Percentiles rank a stretch among this genome's conserved stretches.
Conservation (phyloP, 1,140 invertebrate species). For the Drosophila neocordata region DNA sequence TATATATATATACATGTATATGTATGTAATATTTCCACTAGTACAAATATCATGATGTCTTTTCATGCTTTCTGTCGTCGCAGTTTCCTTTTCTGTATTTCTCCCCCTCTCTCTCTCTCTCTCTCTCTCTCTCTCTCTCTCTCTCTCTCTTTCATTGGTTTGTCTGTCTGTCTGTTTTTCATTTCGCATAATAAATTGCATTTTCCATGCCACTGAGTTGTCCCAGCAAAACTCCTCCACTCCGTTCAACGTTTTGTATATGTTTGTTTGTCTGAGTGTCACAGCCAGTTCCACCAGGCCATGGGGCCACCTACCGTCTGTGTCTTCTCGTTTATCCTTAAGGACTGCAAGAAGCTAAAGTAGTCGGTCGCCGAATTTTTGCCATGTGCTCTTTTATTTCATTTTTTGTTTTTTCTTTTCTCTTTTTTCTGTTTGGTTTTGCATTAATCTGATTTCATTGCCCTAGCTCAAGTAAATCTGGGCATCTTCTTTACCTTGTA, state of each 20-base stretch:
- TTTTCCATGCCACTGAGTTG: constrained; percentile 77
- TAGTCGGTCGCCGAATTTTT: constrained; percentile 34
- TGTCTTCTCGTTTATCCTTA: too few relatives aligned
- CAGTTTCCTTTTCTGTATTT: constrained; percentile 15
- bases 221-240: constrained; percentile 9
- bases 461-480: constrained; percentile 21
- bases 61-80: constrained; percentile 11
- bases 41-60: constrained; percentile 11
- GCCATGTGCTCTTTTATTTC: constrained; percentile 61
- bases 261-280: constrained; percentile 55
- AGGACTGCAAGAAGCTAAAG: constrained; percentile 43
- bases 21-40: not conserved
- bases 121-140: constrained; percentile 54
- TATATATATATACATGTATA: constrained; percentile 14
- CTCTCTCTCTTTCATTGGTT: constrained; percentile 14
- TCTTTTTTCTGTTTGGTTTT: constrained; percentile 52
- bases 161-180: constrained; percentile 59
- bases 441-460: constrained; percentile 81
- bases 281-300: not conserved
- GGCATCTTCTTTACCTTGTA: not conserved
- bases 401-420: constrained; percentile 52
- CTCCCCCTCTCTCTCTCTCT: constrained; percentile 1
- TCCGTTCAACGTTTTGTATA: constrained; percentile 19
- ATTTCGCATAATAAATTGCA: constrained; percentile 82
- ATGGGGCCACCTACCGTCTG: too few relatives aligned